Conservation (phyloP, 1,140 invertebrate species). For the Homalodisca vitripennis region DNA sequence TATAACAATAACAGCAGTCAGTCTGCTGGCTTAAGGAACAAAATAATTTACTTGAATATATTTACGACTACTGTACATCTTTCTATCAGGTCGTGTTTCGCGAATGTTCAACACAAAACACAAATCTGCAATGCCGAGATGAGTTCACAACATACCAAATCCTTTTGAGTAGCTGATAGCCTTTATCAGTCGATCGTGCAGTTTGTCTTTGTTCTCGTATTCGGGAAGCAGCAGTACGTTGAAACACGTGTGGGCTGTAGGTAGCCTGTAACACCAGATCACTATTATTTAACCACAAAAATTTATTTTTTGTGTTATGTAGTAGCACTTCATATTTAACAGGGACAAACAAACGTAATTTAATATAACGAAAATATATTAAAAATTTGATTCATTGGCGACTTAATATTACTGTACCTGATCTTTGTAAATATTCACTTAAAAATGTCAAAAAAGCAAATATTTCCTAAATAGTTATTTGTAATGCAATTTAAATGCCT, state of each 20-base stretch:
- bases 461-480: no score
- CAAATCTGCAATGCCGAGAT: neutral
- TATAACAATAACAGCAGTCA: constrained; percentile 4
- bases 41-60: neutral
- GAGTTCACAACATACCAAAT: constrained; percentile 75
- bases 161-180: constrained; percentile 89
- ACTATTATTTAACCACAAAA: no score
- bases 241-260: constrained; percentile 93
- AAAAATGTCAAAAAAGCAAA: no score
- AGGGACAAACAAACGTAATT: no score
- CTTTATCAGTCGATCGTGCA: constrained; percentile 83
- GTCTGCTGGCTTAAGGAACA: neutral
- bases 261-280: no score
- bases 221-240: constrained; percentile 92
- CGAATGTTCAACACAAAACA: neutral
- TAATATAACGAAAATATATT: no score
- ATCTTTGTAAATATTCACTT: no score
- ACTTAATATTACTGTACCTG: no score
- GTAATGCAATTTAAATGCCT: no score
- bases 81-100: neutral
- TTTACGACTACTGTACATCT: neutral
- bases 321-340: no score
- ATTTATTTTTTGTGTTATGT: no score
- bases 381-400: no score
- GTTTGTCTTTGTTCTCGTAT: constrained; percentile 79